Base-by-base conservation (phyloP, 30 jellyfish, hydroid and myxozoan species). In the Mastigias papua region DNA sequence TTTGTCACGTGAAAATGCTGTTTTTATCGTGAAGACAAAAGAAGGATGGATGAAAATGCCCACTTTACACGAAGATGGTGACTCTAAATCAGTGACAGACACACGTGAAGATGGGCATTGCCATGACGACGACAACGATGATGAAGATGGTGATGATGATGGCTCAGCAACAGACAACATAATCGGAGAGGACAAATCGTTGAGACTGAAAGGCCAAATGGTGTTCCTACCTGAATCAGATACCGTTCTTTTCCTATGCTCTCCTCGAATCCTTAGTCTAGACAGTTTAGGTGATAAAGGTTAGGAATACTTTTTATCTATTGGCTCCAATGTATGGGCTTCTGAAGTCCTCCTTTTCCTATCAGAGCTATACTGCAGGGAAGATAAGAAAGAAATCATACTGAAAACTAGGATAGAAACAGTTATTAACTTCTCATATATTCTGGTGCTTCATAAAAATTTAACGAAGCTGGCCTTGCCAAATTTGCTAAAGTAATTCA, bases 211-310 rank as follows among this genome's bases (percentile, higher is more conserved):
- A 81, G 98, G 98, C 22, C 98, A 92, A 68, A 92, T 92, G 98
- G 89, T 92, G 28, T 78, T 60, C 61, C 60, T 92, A 37, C 62
- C 82, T 16, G 98, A 92, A 63, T 78, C 98, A 10, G 91, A 84
- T n/a, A 81, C 93, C 19, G 34, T 92, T 0, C 27, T 92, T 78
- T 92, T 85, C 37, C 48, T 92, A 31, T 79, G 92, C 68, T 92
- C 98, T 28, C 98, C 98, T 3, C 64, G 96, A 42, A 82, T 92
- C 31, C 91, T 92, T 48, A 92, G 96, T 81, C 68, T 92, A 32
- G 98, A 92, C 78, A 93, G 98, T 67, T 73, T 92, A 66, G 87
- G 76, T 42, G 98, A 92, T 76, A 86, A 84, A 84, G 98, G 98
- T 92, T 63, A 3, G 67, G 11, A 37, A 11, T 37, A 37, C 10